Conservation (phyloP, 2,113 vertebrate genomes). For the Scomber colias region DNA sequence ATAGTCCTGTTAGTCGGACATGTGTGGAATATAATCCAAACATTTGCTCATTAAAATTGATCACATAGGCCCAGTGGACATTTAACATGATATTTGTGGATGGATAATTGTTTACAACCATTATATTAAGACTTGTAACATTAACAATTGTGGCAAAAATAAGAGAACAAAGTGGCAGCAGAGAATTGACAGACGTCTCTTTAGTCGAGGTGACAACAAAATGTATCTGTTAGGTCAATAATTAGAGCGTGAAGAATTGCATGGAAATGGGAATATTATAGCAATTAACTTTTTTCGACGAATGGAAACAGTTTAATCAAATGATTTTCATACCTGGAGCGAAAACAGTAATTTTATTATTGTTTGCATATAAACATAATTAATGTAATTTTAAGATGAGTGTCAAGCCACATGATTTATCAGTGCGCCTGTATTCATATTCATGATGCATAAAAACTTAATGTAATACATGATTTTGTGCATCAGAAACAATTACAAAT, state of each 20-base stretch:
- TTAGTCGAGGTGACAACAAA: constrained; percentile 1
- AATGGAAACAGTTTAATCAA: constrained; percentile 51
- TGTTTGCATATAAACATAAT: constrained; percentile 39
- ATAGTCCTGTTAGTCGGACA: background rate
- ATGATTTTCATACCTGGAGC: background rate
- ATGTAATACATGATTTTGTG: constrained; percentile 12
- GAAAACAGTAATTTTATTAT: constrained; percentile 34
- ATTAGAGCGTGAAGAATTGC: constrained; percentile 17
- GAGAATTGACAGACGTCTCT: background rate
- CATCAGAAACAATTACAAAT: constrained; percentile 30
- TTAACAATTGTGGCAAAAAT: background rate
- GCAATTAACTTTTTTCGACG: constrained; percentile 32
- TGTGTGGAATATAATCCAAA: constrained; percentile 1
- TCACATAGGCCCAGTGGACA: constrained; percentile 8
- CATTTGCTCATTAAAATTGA: constrained; percentile 9
- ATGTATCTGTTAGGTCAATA: constrained; percentile 2
- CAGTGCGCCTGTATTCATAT: constrained; percentile 15
- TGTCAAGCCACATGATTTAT: constrained; percentile 13
- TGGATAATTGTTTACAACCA: constrained; percentile 14
- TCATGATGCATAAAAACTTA: constrained; percentile 1
- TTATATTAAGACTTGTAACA: constrained; percentile 1
- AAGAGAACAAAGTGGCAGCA: background rate
- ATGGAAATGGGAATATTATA: constrained; percentile 53
- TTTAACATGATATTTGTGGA: constrained; percentile 5
- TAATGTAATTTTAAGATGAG: constrained; percentile 23